These are phyloP conservation scores for Carcinoscorpius rotundicauda DNA, from an alignment of 1,140 invertebrate species.

Conservation along the genomic window DNA sequence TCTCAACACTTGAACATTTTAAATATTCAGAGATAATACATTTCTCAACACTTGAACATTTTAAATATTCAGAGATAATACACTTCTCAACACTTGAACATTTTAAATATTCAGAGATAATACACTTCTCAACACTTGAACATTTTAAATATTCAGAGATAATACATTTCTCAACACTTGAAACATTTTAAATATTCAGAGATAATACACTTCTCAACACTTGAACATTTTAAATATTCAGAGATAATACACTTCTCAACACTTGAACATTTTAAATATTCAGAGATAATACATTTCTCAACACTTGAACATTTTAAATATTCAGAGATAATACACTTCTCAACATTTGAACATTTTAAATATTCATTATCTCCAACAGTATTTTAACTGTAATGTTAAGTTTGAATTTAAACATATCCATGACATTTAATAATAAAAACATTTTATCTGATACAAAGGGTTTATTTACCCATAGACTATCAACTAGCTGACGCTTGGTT, in stretches of 20 bases:
- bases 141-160: slow-evolving; percentile 4
- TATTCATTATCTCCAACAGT: no score
- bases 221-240: slow-evolving; percentile 1
- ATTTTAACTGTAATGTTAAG: no score
- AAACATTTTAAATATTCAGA: slow-evolving; percentile 4
- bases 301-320: no score
- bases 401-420: no score
- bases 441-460: no score
- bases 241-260: slow-evolving; percentile 25
- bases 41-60: no score
- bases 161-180: slow-evolving; percentile 25
- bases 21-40: slow-evolving; percentile 30
- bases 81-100: slow-evolving; percentile 25
- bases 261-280: not conserved
- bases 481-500: no score
- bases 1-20: no score
- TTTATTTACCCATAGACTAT: no score
- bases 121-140: slow-evolving; percentile 25
- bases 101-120: slow-evolving; percentile 6
- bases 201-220: slow-evolving; percentile 25
- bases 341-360: no score
- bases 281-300: slow-evolving; percentile 26
- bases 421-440: no score
- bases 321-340: slow-evolving; percentile 27
- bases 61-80: slow-evolving; percentile 9